Conservation (phyloP, 2,113 vertebrate genomes). For the Antechinus flavipes region DNA sequence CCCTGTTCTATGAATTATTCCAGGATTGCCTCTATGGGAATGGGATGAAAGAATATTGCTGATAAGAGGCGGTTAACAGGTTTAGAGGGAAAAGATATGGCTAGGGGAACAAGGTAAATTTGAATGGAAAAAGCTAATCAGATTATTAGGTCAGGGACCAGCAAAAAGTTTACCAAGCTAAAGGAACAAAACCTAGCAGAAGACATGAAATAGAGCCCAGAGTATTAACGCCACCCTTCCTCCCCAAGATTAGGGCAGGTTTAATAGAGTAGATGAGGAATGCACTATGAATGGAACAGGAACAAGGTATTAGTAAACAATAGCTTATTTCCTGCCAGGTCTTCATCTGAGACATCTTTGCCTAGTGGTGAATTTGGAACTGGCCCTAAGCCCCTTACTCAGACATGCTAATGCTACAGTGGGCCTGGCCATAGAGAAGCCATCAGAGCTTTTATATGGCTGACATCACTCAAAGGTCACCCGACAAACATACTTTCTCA, state of each 20-base stretch:
- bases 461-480: not conserved
- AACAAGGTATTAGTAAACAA: not conserved
- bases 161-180: not conserved
- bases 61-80: not conserved
- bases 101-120: not conserved
- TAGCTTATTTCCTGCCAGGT: not conserved
- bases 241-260: not conserved
- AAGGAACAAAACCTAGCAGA: not conserved
- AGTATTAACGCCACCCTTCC: not conserved
- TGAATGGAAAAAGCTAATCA: not conserved
- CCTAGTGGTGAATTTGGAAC: not conserved
- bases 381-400: not conserved
- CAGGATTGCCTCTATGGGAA: not conserved
- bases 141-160: not conserved
- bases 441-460: not conserved
- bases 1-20: not conserved
- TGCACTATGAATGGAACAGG: not conserved
- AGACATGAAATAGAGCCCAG: not conserved
- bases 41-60: not conserved
- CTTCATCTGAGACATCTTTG: not conserved
- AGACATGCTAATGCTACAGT: not conserved
- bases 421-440: not conserved
- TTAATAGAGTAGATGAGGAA: not conserved
- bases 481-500: not conserved
- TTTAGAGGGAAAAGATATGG: not conserved